These are phyloP conservation scores for Drosophila arawakana DNA, from an alignment of 1,140 invertebrate genomes.

Conservation along the genomic window DNA sequence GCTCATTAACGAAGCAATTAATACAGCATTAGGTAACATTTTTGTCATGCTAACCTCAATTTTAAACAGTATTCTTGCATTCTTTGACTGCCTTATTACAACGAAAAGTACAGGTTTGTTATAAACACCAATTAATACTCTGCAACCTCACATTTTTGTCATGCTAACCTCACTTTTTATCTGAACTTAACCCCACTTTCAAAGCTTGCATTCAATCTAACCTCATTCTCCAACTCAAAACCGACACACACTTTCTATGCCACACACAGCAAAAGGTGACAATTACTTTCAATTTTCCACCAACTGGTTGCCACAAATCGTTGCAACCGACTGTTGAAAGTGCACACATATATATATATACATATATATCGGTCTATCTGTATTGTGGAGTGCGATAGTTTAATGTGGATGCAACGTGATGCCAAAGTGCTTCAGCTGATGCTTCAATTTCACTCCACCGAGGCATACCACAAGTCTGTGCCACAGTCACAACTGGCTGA, in stretches of 20 bases:
- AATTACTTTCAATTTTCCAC: slow-evolving; percentile 79
- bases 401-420: slow-evolving; percentile 39
- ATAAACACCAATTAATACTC: background rate
- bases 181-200: slow-evolving; percentile 43
- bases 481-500: slow-evolving; percentile 78
- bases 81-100: slow-evolving; percentile 5
- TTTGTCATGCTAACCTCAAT: slow-evolving; percentile 11
- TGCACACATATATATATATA: slow-evolving; percentile 19
- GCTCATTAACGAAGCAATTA: background rate
- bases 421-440: slow-evolving; percentile 45
- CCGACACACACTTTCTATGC: slow-evolving; percentile 52
- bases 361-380: slow-evolving; percentile 9
- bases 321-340: slow-evolving; percentile 11
- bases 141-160: slow-evolving; percentile 5
- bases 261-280: slow-evolving; percentile 65
- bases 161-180: slow-evolving; percentile 14
- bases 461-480: slow-evolving; percentile 59
- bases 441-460: slow-evolving; percentile 64
- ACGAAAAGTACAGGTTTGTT: background rate
- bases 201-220: slow-evolving; percentile 26
- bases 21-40: slow-evolving; percentile 1
- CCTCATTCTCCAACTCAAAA: slow-evolving; percentile 34
- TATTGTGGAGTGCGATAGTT: slow-evolving; percentile 15
- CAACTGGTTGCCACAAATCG: slow-evolving; percentile 20
- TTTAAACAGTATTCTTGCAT: background rate